Evolutionary conservation across 2,888 invertebrate genomes (phyloP).

Genomic region (Harpalus rufipes): DNA sequence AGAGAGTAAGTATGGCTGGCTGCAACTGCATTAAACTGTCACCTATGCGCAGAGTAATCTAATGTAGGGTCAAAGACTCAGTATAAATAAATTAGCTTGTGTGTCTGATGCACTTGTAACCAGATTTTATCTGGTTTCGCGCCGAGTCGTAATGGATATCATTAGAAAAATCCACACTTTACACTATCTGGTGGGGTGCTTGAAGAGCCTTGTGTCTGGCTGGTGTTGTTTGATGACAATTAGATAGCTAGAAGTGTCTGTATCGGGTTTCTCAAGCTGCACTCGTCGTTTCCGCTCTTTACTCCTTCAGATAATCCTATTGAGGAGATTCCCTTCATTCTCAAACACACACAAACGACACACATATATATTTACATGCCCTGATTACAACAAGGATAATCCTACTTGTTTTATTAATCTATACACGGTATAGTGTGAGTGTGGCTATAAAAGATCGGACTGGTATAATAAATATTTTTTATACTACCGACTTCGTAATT

Average conservation of each 20-base stretch:
- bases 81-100: slow-evolving; percentile 55
- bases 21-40: slow-evolving; percentile 41
- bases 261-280: slow-evolving; percentile 53
- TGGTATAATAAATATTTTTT: too few relatives aligned
- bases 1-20: background rate
- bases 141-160: slow-evolving; percentile 34
- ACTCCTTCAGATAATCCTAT: slow-evolving; percentile 60
- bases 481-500: too few relatives aligned
- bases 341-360: background rate
- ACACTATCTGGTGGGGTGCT: slow-evolving; percentile 14
- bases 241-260: slow-evolving; percentile 54
- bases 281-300: slow-evolving; percentile 58
- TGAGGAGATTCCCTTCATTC: slow-evolving; percentile 7
- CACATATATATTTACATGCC: slow-evolving; percentile 53
- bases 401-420: slow-evolving; percentile 30
- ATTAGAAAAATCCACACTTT: slow-evolving; percentile 43
- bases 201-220: slow-evolving; percentile 20
- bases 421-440: background rate
- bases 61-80: slow-evolving; percentile 39
- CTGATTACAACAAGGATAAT: slow-evolving; percentile 38
- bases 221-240: slow-evolving; percentile 51
- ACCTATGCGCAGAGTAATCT: slow-evolving; percentile 51
- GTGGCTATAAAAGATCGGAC: background rate
- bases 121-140: slow-evolving; percentile 41
- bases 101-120: slow-evolving; percentile 48